phyloP scores from a whole-genome alignment of 2,888 invertebrate genomes.

The Eupithecia exiguata region DNA sequence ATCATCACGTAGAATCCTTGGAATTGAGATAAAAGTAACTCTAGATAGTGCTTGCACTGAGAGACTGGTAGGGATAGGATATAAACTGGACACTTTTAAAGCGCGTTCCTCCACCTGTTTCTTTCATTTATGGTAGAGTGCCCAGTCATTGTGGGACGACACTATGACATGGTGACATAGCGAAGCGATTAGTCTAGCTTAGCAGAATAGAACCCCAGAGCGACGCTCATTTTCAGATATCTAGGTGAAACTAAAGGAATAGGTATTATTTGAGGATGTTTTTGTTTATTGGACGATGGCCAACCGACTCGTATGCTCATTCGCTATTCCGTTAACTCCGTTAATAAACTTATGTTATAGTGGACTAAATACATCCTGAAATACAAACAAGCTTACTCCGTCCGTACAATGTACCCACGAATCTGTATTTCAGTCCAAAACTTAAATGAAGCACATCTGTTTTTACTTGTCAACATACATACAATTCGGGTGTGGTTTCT shows the following conservation, averaged over 20 bases:
- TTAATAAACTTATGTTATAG: slow-evolving; percentile 54
- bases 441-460: not conserved
- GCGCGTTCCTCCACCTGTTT: too few relatives aligned
- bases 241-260: not conserved
- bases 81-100: too few relatives aligned
- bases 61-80: too few relatives aligned
- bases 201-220: not conserved
- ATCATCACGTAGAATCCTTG: too few relatives aligned
- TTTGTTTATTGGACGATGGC: slow-evolving; percentile 46
- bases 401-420: not conserved
- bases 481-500: not conserved
- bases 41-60: too few relatives aligned
- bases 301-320: slow-evolving; percentile 75
- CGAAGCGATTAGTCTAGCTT: too few relatives aligned
- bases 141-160: too few relatives aligned
- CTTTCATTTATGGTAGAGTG: too few relatives aligned
- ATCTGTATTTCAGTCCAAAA: slow-evolving; percentile 6
- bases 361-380: slow-evolving; percentile 64
- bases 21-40: too few relatives aligned
- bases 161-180: too few relatives aligned
- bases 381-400: slow-evolving; percentile 63
- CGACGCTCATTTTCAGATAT: not conserved
- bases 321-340: slow-evolving; percentile 59
- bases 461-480: not conserved
- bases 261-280: slow-evolving; percentile 7